Conservation (phyloP, 2,797 vertebrate species). For the Rhinichthys osculus region DNA sequence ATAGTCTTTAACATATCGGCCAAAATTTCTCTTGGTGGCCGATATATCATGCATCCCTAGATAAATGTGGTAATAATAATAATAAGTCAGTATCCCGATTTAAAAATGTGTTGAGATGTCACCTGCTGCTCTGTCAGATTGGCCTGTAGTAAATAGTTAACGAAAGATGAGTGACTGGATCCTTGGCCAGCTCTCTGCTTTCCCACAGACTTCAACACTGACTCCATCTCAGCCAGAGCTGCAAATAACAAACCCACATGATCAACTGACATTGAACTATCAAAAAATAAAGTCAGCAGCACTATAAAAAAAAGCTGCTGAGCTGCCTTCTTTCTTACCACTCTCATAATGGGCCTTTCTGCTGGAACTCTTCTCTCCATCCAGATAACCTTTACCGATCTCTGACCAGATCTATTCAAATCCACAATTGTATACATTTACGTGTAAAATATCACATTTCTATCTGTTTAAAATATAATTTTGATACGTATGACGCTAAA, state of each 20-base stretch:
- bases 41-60: too few species aligned
- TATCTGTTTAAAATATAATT: background rate
- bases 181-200: conserved; percentile 84
- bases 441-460: background rate
- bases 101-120: conserved; percentile 43
- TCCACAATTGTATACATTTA: background rate
- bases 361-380: conserved; percentile 90
- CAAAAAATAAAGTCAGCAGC: background rate
- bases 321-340: conserved; percentile 76
- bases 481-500: background rate
- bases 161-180: conserved; percentile 78
- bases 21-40: too few species aligned
- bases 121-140: conserved; percentile 92
- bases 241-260: conserved; percentile 34
- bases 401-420: conserved; percentile 91
- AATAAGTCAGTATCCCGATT: background rate
- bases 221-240: conserved; percentile 92
- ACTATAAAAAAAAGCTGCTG: background rate
- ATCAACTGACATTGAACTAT: background rate
- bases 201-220: conserved; percentile 83
- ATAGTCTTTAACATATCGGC: too few species aligned
- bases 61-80: background rate
- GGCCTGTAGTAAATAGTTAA: conserved; percentile 88
- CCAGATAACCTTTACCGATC: conserved; percentile 94
- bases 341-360: conserved; percentile 89